Percentiles rank a stretch among this genome's conserved stretches.
Evolutionary conservation across 2,113 vertebrate genomes (phyloP).

Genomic region (Eupsittula cactorum): DNA sequence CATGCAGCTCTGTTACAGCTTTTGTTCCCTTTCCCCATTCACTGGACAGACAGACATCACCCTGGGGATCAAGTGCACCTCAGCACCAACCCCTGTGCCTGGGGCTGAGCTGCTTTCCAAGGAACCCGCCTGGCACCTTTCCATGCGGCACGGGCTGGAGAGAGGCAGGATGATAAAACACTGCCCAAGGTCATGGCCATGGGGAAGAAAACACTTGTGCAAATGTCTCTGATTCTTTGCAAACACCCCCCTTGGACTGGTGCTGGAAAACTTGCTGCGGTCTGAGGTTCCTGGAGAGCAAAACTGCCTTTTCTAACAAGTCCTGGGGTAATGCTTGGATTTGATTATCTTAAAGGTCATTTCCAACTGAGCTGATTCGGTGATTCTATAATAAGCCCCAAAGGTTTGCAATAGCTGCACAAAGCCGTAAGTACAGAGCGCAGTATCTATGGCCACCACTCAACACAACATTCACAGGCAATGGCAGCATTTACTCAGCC

Average conservation of each 20-base stretch:
- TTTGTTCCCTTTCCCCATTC: not conserved
- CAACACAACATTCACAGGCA: rapidly evolving
- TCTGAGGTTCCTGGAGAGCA: not conserved
- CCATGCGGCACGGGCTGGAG: not conserved
- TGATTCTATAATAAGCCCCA: not conserved
- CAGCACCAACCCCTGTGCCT: not conserved
- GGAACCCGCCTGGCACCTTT: not conserved
- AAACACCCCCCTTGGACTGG: not conserved
- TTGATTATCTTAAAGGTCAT: not conserved
- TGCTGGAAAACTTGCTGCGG: not conserved
- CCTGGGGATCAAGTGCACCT: not conserved
- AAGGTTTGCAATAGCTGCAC: not conserved
- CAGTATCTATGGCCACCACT: not conserved
- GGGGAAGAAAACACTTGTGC: not conserved
- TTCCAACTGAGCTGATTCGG: not conserved
- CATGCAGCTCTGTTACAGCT: rapidly evolving
- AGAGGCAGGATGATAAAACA: not conserved
- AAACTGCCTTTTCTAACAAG: not conserved
- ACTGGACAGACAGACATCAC: not conserved
- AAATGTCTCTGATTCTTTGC: not conserved
- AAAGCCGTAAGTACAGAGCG: rapidly evolving
- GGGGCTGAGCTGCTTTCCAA: not conserved
- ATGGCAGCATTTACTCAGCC: rapidly evolving
- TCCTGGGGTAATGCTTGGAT: not conserved
- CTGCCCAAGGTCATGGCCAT: not conserved